phyloP scores from a whole-genome alignment of 1,140 invertebrate species.

The Argopecten irradians region DNA sequence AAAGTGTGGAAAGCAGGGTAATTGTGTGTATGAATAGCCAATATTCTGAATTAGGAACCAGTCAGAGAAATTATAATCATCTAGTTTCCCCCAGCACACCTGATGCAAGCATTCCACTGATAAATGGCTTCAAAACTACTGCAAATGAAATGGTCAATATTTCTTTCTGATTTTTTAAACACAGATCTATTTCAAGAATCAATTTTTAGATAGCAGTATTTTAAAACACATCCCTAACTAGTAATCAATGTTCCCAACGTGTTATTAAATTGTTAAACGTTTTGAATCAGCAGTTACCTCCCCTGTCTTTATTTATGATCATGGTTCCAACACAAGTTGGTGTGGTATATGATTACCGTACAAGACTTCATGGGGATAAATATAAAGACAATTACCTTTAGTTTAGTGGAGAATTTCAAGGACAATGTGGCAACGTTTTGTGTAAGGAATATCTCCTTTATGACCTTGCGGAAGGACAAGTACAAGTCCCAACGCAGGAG shows the following conservation, averaged over 20 bases:
- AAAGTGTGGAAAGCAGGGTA: slow-evolving; percentile 2
- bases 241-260: neutral
- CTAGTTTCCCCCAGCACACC: neutral
- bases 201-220: neutral
- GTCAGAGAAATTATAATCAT: neutral
- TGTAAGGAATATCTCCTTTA: neutral
- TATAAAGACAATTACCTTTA: neutral
- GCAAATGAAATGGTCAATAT: neutral
- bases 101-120: neutral
- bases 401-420: neutral
- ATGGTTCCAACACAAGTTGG: neutral
- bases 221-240: neutral
- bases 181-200: neutral
- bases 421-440: neutral
- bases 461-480: neutral
- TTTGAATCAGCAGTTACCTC: neutral
- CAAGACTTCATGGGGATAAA: neutral
- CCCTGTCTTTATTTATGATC: neutral
- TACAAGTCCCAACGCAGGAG: neutral
- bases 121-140: neutral
- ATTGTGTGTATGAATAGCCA: slow-evolving; percentile 2
- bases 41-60: neutral
- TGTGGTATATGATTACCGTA: neutral
- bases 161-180: neutral
- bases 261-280: neutral